Conservation (phyloP, 2,797 vertebrate species). For the Smutsia gigantea region DNA sequence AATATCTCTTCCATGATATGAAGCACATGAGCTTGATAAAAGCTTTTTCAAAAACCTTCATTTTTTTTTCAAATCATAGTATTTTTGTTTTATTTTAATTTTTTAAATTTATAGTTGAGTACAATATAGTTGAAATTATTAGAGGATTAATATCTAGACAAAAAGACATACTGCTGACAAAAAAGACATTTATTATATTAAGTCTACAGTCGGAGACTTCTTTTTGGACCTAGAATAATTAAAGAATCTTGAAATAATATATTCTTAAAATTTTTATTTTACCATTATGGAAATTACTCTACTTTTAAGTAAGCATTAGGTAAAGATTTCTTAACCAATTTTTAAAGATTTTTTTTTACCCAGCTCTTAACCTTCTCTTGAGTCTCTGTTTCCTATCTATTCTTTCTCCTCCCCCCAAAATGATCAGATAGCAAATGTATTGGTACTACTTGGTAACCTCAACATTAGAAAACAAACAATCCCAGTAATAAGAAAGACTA, state of each 20-base stretch:
- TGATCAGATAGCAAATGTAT: neutral
- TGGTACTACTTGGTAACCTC: neutral
- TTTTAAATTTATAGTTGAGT: neutral
- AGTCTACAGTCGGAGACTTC: neutral
- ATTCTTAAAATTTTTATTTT: neutral
- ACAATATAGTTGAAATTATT: neutral
- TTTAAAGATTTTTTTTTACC: neutral
- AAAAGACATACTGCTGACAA: neutral
- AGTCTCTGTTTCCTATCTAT: neutral
- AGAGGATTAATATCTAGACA: neutral
- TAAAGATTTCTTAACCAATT: neutral
- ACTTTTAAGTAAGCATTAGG: neutral
- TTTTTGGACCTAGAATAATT: neutral
- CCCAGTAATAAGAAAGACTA: neutral
- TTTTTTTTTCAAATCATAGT: neutral
- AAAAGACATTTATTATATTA: neutral
- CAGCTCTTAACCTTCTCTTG: neutral
- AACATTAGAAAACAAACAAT: constrained; percentile 15
- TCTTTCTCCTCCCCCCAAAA: neutral
- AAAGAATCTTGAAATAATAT: neutral
- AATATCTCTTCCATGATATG: neutral
- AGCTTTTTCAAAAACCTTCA: neutral
- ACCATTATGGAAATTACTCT: neutral
- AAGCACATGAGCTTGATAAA: neutral
- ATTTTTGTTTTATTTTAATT: neutral